Base-by-base conservation (phyloP, 2,113 vertebrate species). In the Xiphias gladius region DNA sequence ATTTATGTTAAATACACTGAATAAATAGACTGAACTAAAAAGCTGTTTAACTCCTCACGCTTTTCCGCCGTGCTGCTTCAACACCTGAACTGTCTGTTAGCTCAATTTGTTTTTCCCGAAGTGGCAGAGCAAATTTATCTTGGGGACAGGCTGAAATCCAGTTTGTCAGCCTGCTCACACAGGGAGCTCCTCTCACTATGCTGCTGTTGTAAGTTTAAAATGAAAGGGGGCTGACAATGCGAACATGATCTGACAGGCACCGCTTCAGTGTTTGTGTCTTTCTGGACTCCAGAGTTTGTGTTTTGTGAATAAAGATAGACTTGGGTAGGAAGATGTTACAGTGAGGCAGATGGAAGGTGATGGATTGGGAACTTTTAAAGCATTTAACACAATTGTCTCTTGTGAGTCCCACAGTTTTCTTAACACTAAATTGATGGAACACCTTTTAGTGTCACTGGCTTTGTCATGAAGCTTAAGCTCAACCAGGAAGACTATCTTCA, bases 221-320 rank as follows among this genome's bases (percentile, higher is more conserved):
- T 48, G 32, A 85, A 69, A 67, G 54, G 71, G 57, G 17, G 43
- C 52, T 22, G 52, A 50, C n/a, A 48, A 63, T 32, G 24, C 37
- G 24, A n/a, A 62, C 46, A 5, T 59, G 39, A 85, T 58, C 2
- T 65, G 76, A 86, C 69, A 63, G 46, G 73, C 46, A 20, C 46
- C 79, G 61, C 75, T 48, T 11, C 24, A 37, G n/a, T 22, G n/a
- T 66, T 59, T 41, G 48, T n/a, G 63, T 71, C 20, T 76, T 9
- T 24, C 16, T 41, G 24, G 43, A n/a, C 20, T 67, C 52, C 26
- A 20, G 24, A 48, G 55, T 37, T 46, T 72, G 30, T 20, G 71
- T 57, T 67, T 8, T 28, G n/a, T 46, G 28, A 57, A 43, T 78
- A 17, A 74, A n/a, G 20, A 78, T 4, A 28, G 22, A 71, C 32